Evolutionary conservation across 1,140 invertebrate species (phyloP).

Genomic region (Thalassaphorura encarpata): DNA sequence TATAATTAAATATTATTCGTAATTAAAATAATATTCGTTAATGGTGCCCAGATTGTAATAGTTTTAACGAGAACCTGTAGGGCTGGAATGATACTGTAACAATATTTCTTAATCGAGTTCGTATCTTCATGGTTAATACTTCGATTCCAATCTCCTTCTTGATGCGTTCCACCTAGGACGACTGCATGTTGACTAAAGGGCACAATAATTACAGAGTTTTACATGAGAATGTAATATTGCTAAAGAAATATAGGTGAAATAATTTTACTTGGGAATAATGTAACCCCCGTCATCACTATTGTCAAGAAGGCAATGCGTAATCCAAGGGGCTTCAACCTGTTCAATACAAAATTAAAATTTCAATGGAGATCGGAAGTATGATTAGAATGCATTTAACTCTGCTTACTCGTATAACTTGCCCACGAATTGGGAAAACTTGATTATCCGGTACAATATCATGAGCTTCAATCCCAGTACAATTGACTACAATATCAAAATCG

Average conservation of each 20-base stretch:
- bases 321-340: conserved; percentile 53
- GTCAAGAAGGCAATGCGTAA: conserved; percentile 46
- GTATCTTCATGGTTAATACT: conserved; percentile 46
- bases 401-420: conserved; percentile 25
- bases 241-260: no score
- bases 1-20: no score
- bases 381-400: no score
- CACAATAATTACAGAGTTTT: conserved; percentile 21
- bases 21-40: neutral
- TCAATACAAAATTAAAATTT: conserved; percentile 29
- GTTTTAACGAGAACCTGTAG: conserved; percentile 41
- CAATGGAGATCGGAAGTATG: no score
- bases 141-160: conserved; percentile 52
- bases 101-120: conserved; percentile 52
- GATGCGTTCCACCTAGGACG: conserved; percentile 63
- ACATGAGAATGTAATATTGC: no score
- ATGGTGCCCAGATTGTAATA: neutral
- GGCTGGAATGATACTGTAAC: conserved; percentile 48
- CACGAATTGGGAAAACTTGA: conserved; percentile 14
- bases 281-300: conserved; percentile 50
- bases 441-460: conserved; percentile 23
- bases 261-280: conserved; percentile 63
- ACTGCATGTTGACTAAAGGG: conserved; percentile 48
- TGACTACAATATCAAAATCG: conserved; percentile 56
- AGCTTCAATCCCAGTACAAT: conserved; percentile 59